phyloP scores from a whole-genome alignment of 2,888 invertebrate genomes.

The Epicampocera succincta region DNA sequence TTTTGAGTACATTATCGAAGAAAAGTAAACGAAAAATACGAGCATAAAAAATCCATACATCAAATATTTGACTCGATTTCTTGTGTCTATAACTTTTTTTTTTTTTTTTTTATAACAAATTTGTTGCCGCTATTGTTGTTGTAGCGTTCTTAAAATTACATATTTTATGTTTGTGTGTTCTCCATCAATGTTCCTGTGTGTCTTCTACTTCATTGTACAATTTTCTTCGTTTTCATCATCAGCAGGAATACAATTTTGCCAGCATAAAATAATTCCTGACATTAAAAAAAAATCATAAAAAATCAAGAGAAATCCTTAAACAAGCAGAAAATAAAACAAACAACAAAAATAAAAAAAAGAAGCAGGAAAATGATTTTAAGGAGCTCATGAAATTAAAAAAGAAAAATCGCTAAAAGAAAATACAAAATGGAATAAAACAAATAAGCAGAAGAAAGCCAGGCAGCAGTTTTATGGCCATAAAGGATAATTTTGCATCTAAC shows the following conservation, averaged over 20 bases:
- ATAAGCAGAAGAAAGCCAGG: constrained; percentile 46
- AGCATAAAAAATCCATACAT: constrained; percentile 31
- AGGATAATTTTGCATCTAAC: constrained; percentile 69
- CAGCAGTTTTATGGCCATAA: constrained; percentile 69
- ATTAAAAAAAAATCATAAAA: constrained; percentile 34
- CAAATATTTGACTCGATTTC: constrained; percentile 55
- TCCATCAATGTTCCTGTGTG: constrained; percentile 38
- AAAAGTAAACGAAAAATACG: constrained; percentile 51
- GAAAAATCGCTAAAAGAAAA: constrained; percentile 47
- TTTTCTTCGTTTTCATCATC: constrained; percentile 58
- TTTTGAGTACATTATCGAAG: constrained; percentile 50
- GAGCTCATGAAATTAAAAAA: constrained; percentile 60
- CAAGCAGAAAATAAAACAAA: constrained; percentile 17
- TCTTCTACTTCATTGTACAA: constrained; percentile 56
- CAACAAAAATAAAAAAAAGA: constrained; percentile 19
- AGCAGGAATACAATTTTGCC: constrained; percentile 53
- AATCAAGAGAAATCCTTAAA: constrained; percentile 54
- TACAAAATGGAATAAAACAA: constrained; percentile 56
- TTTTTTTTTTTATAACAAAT: constrained; percentile 25
- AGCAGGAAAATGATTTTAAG: constrained; percentile 53
- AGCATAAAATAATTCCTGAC: constrained; percentile 41
- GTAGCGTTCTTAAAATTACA: too few species aligned
- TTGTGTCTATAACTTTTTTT: constrained; percentile 55
- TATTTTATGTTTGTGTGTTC: constrained; percentile 32
- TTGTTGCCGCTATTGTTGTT: constrained; percentile 16